Evolutionary conservation across 2,888 invertebrate species (phyloP).

Genomic region (Dendrolimus houi): DNA sequence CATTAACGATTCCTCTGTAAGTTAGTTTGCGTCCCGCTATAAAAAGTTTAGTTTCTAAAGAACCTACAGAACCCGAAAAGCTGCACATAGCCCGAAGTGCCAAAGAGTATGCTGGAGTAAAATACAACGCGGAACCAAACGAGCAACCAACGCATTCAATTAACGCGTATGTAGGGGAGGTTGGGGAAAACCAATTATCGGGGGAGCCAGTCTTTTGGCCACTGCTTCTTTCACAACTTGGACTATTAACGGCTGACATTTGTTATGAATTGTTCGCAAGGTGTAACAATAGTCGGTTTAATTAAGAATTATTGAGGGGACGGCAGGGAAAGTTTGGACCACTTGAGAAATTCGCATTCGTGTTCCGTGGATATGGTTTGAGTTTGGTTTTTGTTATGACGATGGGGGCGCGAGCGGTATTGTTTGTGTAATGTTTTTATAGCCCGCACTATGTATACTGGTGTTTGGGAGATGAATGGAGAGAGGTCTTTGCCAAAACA

Average conservation of each 20-base stretch:
- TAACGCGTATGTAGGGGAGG: conserved; percentile 23
- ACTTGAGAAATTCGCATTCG: conserved; percentile 18
- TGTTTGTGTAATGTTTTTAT: background rate
- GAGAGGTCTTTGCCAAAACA: too few relatives aligned
- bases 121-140: too few relatives aligned
- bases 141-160: conserved; percentile 45
- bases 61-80: too few relatives aligned
- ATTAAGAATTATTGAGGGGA: conserved; percentile 50
- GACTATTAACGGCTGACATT: conserved; percentile 46
- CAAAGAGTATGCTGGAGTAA: conserved; percentile 6
- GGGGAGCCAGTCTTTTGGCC: conserved; percentile 30
- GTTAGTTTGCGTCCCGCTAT: too few relatives aligned
- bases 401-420: background rate
- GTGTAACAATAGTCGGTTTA: conserved; percentile 57
- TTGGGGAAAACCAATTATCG: conserved; percentile 44
- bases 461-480: too few relatives aligned
- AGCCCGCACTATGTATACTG: background rate
- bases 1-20: too few relatives aligned
- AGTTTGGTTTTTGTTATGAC: conserved; percentile 12
- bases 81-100: conserved; percentile 1
- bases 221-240: conserved; percentile 10
- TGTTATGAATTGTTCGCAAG: conserved; percentile 56
- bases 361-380: conserved; percentile 17
- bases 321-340: conserved; percentile 19
- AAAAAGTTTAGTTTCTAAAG: too few relatives aligned